These are phyloP conservation scores for Pyrocoelia pectoralis DNA, from an alignment of 2,888 invertebrate genomes.

Conservation along the genomic window DNA sequence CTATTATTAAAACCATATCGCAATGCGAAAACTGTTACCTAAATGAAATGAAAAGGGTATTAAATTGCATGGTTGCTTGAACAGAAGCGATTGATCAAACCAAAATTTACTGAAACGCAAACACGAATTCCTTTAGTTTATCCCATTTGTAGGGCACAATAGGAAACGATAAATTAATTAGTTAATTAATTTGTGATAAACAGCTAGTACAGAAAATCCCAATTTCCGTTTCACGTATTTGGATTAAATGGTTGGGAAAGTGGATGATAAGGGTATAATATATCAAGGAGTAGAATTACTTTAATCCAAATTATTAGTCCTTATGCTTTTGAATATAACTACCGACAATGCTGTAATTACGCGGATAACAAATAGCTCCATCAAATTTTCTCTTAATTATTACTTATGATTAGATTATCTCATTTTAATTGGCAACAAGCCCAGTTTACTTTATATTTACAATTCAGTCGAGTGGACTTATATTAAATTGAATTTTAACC, in stretches of 20 bases:
- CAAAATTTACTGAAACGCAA: neutral
- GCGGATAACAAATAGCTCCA: neutral
- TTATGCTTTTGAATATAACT: constrained; percentile 4
- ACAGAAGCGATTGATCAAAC: neutral
- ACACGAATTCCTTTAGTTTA: no score
- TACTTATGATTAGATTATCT: neutral
- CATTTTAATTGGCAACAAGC: no score
- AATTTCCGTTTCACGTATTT: constrained; percentile 10
- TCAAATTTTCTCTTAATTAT: neutral
- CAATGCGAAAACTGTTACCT: no score
- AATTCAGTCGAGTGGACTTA: no score
- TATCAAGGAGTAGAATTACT: constrained; percentile 1
- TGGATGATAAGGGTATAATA: constrained; percentile 13
- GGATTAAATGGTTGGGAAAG: constrained; percentile 20
- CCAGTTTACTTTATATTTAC: no score
- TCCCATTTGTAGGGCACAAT: no score
- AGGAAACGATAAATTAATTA: neutral
- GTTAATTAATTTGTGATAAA: constrained; percentile 5
- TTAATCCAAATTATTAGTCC: constrained; percentile 1
- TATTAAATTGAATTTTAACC: no score
- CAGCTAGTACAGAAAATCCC: constrained; percentile 4
- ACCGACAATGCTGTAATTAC: neutral
- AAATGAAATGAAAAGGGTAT: no score
- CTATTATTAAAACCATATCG: no score
- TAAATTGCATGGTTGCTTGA: no score